Conservation (phyloP, 2,113 vertebrate genomes). For the Ictalurus furcatus region DNA sequence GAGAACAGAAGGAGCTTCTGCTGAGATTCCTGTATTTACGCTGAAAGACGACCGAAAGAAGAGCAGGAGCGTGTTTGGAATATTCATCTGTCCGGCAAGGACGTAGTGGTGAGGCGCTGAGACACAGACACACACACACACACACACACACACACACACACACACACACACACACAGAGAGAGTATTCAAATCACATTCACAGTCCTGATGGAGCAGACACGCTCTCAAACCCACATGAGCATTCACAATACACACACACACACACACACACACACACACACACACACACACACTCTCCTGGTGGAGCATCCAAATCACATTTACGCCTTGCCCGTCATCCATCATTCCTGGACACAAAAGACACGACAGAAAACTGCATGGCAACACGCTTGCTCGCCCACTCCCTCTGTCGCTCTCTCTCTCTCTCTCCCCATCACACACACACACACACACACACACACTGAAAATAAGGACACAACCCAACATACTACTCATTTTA, state of each 20-base stretch:
- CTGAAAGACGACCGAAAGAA: background rate
- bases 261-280: conserved; percentile 31
- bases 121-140: background rate
- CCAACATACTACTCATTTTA: background rate
- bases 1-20: background rate
- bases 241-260: conserved; percentile 28
- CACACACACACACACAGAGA: conserved; percentile 18
- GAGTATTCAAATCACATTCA: conserved; percentile 27
- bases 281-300: conserved; percentile 46
- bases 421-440: background rate
- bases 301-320: conserved; percentile 76
- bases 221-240: conserved; percentile 20
- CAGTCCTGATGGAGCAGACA: conserved; percentile 8
- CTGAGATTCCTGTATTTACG: background rate
- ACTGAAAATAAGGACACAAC: background rate
- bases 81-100: conserved; percentile 20
- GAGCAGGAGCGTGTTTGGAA: conserved; percentile 4
- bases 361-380: conserved; percentile 67
- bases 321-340: conserved; percentile 73
- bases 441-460: background rate
- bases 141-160: conserved; percentile 26
- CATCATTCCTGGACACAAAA: conserved; percentile 76
- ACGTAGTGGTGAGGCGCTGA: background rate
- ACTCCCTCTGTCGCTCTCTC: background rate
- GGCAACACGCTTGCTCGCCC: conserved; percentile 62